phyloP scores from a whole-genome alignment of 2,797 vertebrate genomes.

The Decapterus maruadsi region DNA sequence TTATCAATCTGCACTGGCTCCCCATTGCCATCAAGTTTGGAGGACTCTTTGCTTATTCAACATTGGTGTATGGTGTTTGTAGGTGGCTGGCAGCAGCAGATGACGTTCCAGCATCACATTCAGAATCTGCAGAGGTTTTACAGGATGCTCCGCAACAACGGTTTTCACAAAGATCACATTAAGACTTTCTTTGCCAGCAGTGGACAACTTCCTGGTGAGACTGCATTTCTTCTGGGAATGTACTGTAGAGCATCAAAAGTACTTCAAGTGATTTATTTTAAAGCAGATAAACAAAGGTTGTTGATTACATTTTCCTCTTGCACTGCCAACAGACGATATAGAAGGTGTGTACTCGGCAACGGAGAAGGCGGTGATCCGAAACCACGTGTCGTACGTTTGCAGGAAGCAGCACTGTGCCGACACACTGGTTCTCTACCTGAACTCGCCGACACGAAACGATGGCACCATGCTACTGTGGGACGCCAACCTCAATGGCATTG shows the following conservation, averaged over 20 bases:
- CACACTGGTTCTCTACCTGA: conserved; percentile 87
- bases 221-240: too few relatives aligned
- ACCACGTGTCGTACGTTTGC: conserved; percentile 88
- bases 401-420: conserved; percentile 88
- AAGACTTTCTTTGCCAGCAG: conserved; percentile 87
- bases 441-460: conserved; percentile 86
- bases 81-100: conserved; percentile 90
- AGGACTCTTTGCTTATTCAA: neutral
- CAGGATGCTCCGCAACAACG: conserved; percentile 85
- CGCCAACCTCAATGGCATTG: conserved; percentile 87
- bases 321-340: conserved; percentile 70
- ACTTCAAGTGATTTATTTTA: neutral
- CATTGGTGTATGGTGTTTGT: neutral
- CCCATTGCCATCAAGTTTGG: too few relatives aligned
- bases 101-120: conserved; percentile 84
- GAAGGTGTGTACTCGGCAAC: conserved; percentile 85
- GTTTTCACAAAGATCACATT: conserved; percentile 87
- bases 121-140: conserved; percentile 85
- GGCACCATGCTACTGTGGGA: conserved; percentile 90
- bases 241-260: too few relatives aligned
- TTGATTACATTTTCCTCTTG: too few relatives aligned
- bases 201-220: conserved; percentile 83
- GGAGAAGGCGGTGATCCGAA: conserved; percentile 86
- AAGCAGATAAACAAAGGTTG: neutral
- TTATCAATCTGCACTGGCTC: too few relatives aligned